Conservation (phyloP, 2,888 invertebrate species). For the Blastobasis adustella region DNA sequence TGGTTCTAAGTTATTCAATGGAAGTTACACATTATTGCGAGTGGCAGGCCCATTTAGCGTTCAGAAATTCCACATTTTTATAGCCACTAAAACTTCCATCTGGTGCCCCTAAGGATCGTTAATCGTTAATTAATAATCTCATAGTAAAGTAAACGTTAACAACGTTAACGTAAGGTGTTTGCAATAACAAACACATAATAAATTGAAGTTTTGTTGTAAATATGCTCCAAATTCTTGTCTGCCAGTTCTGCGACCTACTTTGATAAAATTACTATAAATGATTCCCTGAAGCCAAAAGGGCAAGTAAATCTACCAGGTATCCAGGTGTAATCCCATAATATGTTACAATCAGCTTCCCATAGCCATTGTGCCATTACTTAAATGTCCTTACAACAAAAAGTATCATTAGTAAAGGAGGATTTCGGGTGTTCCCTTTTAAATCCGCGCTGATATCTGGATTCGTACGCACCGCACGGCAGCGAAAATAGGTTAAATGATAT, state of each 20-base stretch:
- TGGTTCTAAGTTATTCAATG: too few relatives aligned
- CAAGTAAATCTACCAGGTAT: slow-evolving; percentile 26
- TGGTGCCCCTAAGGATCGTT: background rate
- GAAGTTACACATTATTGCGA: too few relatives aligned
- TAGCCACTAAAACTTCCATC: slow-evolving; percentile 3
- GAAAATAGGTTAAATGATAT: background rate
- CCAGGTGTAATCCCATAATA: slow-evolving; percentile 31
- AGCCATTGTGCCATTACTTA: slow-evolving; percentile 15
- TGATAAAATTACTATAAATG: too few relatives aligned
- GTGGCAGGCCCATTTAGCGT: slow-evolving; percentile 1
- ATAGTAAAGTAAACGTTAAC: background rate
- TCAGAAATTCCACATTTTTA: slow-evolving; percentile 6
- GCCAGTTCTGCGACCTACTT: too few relatives aligned
- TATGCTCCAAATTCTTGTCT: too few relatives aligned
- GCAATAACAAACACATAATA: too few relatives aligned
- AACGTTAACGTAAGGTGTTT: too few relatives aligned
- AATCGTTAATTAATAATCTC: slow-evolving; percentile 5
- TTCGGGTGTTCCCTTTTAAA: background rate
- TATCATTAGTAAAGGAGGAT: slow-evolving; percentile 5
- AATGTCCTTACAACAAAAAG: slow-evolving; percentile 5
- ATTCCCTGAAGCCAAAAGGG: too few relatives aligned
- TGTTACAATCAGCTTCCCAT: slow-evolving; percentile 39
- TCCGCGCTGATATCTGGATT: background rate
- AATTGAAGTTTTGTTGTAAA: too few relatives aligned
- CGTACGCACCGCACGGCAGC: background rate